Base-by-base conservation (phyloP, 2,797 vertebrate genomes). In the Gephyroberyx darwinii region DNA sequence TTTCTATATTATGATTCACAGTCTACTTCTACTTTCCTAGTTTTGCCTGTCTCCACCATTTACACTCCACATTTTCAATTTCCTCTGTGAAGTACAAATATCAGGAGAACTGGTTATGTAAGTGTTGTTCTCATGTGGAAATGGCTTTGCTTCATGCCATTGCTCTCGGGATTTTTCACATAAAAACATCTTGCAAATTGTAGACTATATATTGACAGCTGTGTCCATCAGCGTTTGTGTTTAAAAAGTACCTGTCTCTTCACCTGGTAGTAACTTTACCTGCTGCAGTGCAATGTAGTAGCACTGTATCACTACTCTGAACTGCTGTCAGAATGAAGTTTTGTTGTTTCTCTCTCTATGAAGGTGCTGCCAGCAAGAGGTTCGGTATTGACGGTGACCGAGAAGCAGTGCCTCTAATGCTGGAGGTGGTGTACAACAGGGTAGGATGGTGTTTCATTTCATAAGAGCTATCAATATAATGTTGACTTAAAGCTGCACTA, bases 361-460 rank as follows among this genome's bases (percentile, higher is more conserved):
- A 72, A 99, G 98, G 98, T 75, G 93, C 96, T 1, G 97, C 96
- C 58, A 95, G 96, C 86, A 99, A 99, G 82, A 91, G 98, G 19
- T 95, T 99, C 79, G 98, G 98, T 16, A 98, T 99, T 8, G 97
- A 98, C 1, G 97, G 96, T 4, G 97, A 99, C 84, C 90, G 96
- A 74, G 98, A 99, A 84, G 98, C 97, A 0, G 92, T 99, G 68
- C 98, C 98, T 50, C 92, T 99, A 61, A 95, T 91, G 84, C 92
- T 99, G 92, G 96, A 97, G 58, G 91, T 99, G 8, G 89, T 95
- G 64, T 98, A 96, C 88, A 96, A 96, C 92, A 96, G 93, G 94
- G 97, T 99, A 88, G 85, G 91, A 33, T 2, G 0, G 0, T 6
- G 0, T 57, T 55, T 52, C 5, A 20, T 37, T 57, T 16, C 13